Percentiles rank a stretch among this genome's conserved stretches.
These are phyloP conservation scores for Peromyscus eremicus DNA, from an alignment of 2,797 vertebrate species.

Conservation along the genomic window DNA sequence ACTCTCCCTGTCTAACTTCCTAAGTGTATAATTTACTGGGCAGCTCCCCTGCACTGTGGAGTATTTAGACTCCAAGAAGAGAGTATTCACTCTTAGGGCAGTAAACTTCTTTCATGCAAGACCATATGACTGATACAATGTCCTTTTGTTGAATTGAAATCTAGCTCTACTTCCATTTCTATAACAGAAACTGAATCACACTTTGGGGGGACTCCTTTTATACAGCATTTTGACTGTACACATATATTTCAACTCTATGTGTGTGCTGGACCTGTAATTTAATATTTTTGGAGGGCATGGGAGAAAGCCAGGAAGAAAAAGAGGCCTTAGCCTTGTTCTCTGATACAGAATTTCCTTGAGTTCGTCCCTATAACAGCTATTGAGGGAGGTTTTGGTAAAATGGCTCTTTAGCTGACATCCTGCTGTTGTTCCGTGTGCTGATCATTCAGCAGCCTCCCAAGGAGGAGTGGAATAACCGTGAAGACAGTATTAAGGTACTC, in stretches of 20 bases:
- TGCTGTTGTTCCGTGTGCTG: not conserved
- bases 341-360: not conserved
- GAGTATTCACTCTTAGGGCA: not conserved
- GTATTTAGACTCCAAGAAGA: not conserved
- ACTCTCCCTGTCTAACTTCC: not conserved
- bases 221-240: not conserved
- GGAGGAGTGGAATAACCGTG: not conserved
- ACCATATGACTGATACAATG: not conserved
- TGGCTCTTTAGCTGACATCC: not conserved
- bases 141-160: not conserved
- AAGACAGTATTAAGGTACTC: not conserved
- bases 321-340: not conserved
- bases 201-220: not conserved
- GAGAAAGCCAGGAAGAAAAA: not conserved
- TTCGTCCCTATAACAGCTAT: not conserved
- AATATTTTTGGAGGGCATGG: not conserved
- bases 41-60: not conserved
- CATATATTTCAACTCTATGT: slow-evolving; percentile 2
- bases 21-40: not conserved
- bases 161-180: slow-evolving; percentile 33
- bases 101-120: slow-evolving; percentile 12
- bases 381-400: not conserved
- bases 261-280: not conserved
- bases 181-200: slow-evolving; percentile 20
- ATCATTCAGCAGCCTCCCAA: not conserved